Evolutionary conservation across 1,140 invertebrate species (phyloP).

Genomic region (Acromyrmex charruanus): DNA sequence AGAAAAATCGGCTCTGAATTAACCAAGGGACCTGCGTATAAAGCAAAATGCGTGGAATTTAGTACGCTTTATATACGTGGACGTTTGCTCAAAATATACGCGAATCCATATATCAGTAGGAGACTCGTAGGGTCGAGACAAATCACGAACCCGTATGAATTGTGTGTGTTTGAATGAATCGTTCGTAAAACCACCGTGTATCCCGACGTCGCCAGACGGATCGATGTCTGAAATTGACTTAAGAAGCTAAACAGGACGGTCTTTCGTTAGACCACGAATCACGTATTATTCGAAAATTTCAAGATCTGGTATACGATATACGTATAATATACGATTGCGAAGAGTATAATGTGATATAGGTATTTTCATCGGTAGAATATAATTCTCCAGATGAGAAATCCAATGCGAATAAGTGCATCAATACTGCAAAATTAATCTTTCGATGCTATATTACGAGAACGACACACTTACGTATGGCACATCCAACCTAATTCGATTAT

Average conservation of each 20-base stretch:
- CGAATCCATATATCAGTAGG: background rate
- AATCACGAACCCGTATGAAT: slow-evolving; percentile 27
- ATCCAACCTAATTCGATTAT: no score
- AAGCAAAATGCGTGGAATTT: background rate
- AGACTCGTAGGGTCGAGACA: slow-evolving; percentile 16
- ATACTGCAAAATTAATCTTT: no score
- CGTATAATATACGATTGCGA: background rate
- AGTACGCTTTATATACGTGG: background rate
- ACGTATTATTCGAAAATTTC: slow-evolving; percentile 40
- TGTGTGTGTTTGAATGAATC: slow-evolving; percentile 8
- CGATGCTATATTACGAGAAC: no score
- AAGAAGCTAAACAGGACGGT: slow-evolving; percentile 41
- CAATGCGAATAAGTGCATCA: background rate
- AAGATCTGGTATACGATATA: no score
- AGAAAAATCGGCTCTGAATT: slow-evolving; percentile 25
- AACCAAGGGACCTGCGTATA: background rate
- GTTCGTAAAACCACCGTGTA: background rate
- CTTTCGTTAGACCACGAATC: slow-evolving; percentile 42
- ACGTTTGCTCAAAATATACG: background rate
- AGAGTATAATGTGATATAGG: background rate
- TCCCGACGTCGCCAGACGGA: slow-evolving; percentile 22
- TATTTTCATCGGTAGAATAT: background rate
- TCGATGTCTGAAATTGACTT: slow-evolving; percentile 41
- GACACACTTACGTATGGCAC: no score
- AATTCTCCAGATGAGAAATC: background rate